A percentile compares a stretch with the other conserved stretches of the same genome.
These are phyloP conservation scores for Hypolimnas misippus DNA, from an alignment of 2,888 invertebrate species.

Conservation along the genomic window DNA sequence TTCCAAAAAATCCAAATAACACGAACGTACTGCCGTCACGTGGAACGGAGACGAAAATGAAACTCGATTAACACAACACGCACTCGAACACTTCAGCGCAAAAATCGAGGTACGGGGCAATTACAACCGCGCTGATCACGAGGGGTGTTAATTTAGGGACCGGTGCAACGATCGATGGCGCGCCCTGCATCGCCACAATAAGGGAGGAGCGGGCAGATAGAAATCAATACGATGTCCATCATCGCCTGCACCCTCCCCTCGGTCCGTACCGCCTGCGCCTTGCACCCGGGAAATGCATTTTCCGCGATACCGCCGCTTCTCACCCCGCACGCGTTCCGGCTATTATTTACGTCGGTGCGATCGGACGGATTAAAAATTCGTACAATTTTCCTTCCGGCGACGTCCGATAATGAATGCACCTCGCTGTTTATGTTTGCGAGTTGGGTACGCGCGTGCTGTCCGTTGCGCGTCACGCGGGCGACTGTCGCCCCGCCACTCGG, in stretches of 20 bases:
- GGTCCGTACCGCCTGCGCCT: conserved; percentile 79
- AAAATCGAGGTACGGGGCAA: conserved; percentile 65
- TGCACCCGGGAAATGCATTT: conserved; percentile 81
- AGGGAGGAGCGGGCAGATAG: conserved; percentile 84
- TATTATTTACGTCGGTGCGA: conserved; percentile 30
- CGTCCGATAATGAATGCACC: conserved; percentile 77
- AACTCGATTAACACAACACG: conserved; percentile 66
- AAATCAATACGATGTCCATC: conserved; percentile 85
- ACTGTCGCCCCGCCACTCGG: conserved; percentile 77
- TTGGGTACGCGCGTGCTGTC: conserved; percentile 67
- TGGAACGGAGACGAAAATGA: conserved; percentile 61
- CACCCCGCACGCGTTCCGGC: conserved; percentile 57
- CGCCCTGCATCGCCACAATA: conserved; percentile 79
- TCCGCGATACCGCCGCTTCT: conserved; percentile 62
- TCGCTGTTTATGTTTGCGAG: conserved; percentile 60
- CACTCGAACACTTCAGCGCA: conserved; percentile 60
- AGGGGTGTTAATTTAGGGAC: conserved; percentile 60
- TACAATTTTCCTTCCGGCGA: conserved; percentile 57
- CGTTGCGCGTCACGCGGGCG: conserved; percentile 79
- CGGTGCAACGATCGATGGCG: conserved; percentile 81
- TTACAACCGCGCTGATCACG: conserved; percentile 50
- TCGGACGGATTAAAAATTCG: conserved; percentile 46
- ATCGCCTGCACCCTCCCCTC: conserved; percentile 86
- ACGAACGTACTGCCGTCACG: conserved; percentile 57
- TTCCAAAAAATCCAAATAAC: conserved; percentile 42